Evolutionary conservation across 2,888 invertebrate species (phyloP).

Genomic region (Subacronicta megacephala): DNA sequence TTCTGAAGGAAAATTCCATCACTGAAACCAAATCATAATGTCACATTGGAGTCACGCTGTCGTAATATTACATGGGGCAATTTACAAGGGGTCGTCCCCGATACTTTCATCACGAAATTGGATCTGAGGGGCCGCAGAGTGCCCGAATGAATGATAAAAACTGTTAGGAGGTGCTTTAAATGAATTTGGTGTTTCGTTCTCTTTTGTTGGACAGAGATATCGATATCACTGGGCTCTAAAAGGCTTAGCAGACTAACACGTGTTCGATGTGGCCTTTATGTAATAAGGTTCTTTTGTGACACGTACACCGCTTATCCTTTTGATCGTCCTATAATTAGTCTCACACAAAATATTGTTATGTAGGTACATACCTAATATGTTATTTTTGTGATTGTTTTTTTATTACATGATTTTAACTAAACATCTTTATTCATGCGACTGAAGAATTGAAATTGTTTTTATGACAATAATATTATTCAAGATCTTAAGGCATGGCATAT

Average conservation of each 20-base stretch:
- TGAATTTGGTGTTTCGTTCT: background rate
- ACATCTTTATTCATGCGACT: too few species aligned
- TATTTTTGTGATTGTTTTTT: too few species aligned
- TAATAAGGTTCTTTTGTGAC: too few species aligned
- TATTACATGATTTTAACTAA: too few species aligned
- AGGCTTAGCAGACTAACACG: background rate
- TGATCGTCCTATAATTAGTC: too few species aligned
- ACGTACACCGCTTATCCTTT: too few species aligned
- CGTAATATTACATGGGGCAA: constrained; percentile 43
- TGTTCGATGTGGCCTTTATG: too few species aligned
- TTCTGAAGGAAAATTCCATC: constrained; percentile 21
- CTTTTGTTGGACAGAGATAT: constrained; percentile 1
- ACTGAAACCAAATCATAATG: constrained; percentile 29
- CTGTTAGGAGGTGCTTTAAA: constrained; percentile 14
- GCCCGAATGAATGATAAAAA: constrained; percentile 50
- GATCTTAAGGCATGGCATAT: too few species aligned
- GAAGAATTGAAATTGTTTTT: too few species aligned
- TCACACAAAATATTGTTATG: too few species aligned
- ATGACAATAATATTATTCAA: too few species aligned
- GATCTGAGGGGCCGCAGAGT: constrained; percentile 50
- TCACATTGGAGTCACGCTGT: constrained; percentile 30
- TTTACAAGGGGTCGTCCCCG: constrained; percentile 19
- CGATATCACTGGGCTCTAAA: background rate
- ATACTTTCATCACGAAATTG: constrained; percentile 60
- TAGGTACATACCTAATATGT: too few species aligned